These are phyloP conservation scores for Gonatopus flavifemur DNA, from an alignment of 1,140 invertebrate species.

Conservation along the genomic window DNA sequence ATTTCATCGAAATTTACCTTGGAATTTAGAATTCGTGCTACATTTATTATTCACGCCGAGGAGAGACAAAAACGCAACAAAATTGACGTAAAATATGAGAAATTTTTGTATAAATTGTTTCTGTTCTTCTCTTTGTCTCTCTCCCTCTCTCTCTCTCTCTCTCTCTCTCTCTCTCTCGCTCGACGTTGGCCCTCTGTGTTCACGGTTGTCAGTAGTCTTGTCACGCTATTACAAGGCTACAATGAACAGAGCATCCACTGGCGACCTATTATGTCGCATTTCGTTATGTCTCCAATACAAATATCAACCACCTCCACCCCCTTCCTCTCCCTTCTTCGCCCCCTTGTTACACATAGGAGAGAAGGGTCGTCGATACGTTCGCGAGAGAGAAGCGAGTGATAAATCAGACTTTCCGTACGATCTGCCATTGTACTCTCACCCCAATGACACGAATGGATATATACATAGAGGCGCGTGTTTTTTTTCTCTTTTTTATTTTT, in stretches of 20 bases:
- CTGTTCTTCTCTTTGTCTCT: not conserved
- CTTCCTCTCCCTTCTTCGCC: no score
- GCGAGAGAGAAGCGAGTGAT: constrained; percentile 49
- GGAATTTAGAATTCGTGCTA: no score
- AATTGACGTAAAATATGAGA: no score
- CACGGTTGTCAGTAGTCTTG: constrained; percentile 50
- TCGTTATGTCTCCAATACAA: constrained; percentile 56
- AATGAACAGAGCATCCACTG: constrained; percentile 53
- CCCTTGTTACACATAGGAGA: no score
- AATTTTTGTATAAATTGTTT: no score
- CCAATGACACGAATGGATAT: constrained; percentile 41
- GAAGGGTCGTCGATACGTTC: no score
- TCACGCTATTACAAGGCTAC: constrained; percentile 54
- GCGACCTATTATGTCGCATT: constrained; percentile 57
- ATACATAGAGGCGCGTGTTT: constrained; percentile 27
- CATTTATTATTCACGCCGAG: no score
- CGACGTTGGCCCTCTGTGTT: constrained; percentile 22
- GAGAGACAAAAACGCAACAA: no score
- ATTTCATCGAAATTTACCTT: no score
- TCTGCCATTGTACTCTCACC: constrained; percentile 50
- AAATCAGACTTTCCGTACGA: constrained; percentile 58
- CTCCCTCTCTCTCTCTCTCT: not conserved
- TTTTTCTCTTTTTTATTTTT: constrained; percentile 19
- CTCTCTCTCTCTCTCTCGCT: constrained; percentile 13
- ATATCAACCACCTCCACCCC: no score